A percentile compares a stretch with the other conserved stretches of the same genome.
These are phyloP conservation scores for Gasterosteus nipponicus DNA, from an alignment of 2,113 vertebrate species.

Conservation along the genomic window DNA sequence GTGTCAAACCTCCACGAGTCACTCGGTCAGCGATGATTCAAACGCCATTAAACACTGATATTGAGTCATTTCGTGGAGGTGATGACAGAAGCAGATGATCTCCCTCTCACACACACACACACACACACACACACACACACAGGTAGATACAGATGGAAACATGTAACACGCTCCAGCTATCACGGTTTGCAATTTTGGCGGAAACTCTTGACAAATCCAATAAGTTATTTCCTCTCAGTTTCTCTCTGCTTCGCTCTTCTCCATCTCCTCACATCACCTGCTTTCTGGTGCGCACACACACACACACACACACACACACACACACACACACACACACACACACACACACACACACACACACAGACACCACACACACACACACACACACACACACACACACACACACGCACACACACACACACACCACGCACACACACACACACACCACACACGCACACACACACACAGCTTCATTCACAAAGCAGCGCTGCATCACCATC, in stretches of 20 bases:
- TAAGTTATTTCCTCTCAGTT: slow-evolving; percentile 10
- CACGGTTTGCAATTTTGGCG: slow-evolving; percentile 1
- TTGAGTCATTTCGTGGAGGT: not conserved
- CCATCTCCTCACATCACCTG: slow-evolving; percentile 29
- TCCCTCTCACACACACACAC: too few species aligned
- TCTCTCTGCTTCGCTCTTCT: not conserved
- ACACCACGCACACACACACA: too few species aligned
- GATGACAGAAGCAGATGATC: too few species aligned
- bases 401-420: slow-evolving; percentile 14
- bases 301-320: slow-evolving; percentile 4
- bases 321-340: too few species aligned
- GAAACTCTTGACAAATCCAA: slow-evolving; percentile 4
- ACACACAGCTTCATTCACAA: slow-evolving; percentile 34
- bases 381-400: slow-evolving; percentile 22
- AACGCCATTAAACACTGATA: not conserved
- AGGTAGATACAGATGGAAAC: not conserved
- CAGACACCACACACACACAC: too few species aligned
- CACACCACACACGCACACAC: slow-evolving; percentile 25
- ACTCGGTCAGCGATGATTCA: slow-evolving; percentile 2
- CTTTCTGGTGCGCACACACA: not conserved
- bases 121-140: not conserved
- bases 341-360: too few species aligned
- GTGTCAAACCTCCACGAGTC: not conserved
- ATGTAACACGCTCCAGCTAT: not conserved
- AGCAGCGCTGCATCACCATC: slow-evolving; percentile 26